Conservation (phyloP, 92 coral and sea anemone species). For the Plumapathes pennacea region DNA sequence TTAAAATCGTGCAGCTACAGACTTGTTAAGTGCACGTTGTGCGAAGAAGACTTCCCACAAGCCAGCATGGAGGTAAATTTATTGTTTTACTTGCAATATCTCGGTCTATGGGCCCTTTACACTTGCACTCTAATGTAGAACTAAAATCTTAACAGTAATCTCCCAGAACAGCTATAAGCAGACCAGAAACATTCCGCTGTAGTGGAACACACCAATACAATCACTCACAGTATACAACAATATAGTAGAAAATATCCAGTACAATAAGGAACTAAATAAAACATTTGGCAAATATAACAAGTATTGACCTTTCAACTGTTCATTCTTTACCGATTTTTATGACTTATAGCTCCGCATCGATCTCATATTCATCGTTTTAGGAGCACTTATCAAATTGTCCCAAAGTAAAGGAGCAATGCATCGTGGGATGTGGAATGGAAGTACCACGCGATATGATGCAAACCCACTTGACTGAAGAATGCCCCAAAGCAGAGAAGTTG, state of each 20-base stretch:
- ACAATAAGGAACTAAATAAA: background rate
- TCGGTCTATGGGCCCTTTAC: no score
- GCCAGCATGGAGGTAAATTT: slow-evolving; percentile 4
- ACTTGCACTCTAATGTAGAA: no score
- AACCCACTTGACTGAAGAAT: slow-evolving; percentile 39
- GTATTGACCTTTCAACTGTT: no score
- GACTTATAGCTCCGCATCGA: no score
- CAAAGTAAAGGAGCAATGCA: slow-evolving; percentile 20
- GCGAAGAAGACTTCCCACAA: slow-evolving; percentile 5
- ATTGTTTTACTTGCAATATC: background rate
- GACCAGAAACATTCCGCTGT: background rate
- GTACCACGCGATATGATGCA: slow-evolving; percentile 57
- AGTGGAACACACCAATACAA: background rate
- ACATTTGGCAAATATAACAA: background rate
- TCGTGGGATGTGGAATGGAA: slow-evolving; percentile 33
- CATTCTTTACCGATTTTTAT: no score
- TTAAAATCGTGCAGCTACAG: slow-evolving; percentile 2
- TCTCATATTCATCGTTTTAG: no score
- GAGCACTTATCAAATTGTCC: slow-evolving; percentile 27
- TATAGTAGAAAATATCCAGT: no score
- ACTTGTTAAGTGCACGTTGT: slow-evolving; percentile 3
- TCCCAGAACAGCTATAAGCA: background rate
- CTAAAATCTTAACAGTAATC: background rate
- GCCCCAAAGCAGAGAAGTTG: slow-evolving; percentile 28
- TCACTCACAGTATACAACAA: background rate